These are phyloP conservation scores for Hedya salicella DNA, from an alignment of 2,888 invertebrate species.

Conservation along the genomic window DNA sequence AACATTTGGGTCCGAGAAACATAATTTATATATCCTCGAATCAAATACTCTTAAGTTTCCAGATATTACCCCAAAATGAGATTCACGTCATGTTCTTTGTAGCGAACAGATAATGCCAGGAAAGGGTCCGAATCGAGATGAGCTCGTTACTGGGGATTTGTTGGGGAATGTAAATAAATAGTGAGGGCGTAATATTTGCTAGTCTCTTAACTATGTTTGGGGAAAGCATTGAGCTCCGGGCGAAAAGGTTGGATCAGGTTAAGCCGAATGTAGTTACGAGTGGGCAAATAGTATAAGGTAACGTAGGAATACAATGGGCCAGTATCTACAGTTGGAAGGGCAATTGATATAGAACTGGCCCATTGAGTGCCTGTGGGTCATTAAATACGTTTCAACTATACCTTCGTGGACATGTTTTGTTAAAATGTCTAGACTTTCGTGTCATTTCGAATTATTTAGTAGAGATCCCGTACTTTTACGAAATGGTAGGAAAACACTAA, in stretches of 20 bases:
- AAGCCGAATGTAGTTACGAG: slow-evolving; percentile 38
- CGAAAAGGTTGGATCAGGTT: slow-evolving; percentile 42
- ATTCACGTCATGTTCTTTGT: slow-evolving; percentile 29
- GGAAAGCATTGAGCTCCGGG: slow-evolving; percentile 37
- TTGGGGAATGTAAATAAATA: slow-evolving; percentile 67
- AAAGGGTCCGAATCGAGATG: slow-evolving; percentile 46
- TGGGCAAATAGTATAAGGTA: slow-evolving; percentile 33
- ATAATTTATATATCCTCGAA: slow-evolving; percentile 9
- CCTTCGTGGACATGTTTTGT: too few relatives aligned
- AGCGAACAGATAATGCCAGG: slow-evolving; percentile 18
- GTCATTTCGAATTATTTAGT: too few relatives aligned
- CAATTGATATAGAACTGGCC: neutral
- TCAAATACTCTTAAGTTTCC: slow-evolving; percentile 2
- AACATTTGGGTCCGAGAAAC: too few relatives aligned
- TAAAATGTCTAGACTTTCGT: too few relatives aligned
- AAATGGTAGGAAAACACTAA: too few relatives aligned
- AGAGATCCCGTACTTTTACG: too few relatives aligned
- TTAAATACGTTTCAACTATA: neutral
- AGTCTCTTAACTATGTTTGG: slow-evolving; percentile 73
- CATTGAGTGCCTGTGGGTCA: neutral
- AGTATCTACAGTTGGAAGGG: neutral
- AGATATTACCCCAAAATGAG: slow-evolving; percentile 9
- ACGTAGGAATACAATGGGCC: slow-evolving; percentile 9
- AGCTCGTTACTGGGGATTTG: slow-evolving; percentile 69
- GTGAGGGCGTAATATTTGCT: slow-evolving; percentile 58